These are phyloP conservation scores for Epizoanthus stellaris DNA, from an alignment of 92 coral and sea anemone genomes.

Conservation along the genomic window DNA sequence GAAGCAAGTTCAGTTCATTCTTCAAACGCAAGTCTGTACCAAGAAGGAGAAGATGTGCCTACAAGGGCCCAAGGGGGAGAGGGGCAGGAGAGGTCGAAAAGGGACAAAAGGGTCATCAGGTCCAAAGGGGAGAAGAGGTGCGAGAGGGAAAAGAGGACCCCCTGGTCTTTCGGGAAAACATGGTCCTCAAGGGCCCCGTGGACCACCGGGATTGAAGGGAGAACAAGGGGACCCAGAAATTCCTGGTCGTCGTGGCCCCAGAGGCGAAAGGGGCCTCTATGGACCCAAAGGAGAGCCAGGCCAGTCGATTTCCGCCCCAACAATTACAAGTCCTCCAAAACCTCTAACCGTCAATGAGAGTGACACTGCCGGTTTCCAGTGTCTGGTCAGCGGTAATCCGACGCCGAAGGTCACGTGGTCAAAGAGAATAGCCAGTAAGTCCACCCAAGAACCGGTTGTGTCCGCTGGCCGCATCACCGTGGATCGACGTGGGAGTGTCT, in stretches of 20 bases:
- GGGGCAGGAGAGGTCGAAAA: conserved; percentile 51
- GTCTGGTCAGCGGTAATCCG: neutral
- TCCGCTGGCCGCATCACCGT: too few species aligned
- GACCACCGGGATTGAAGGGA: neutral
- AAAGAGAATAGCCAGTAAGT: neutral
- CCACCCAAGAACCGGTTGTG: too few species aligned
- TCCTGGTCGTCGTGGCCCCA: neutral
- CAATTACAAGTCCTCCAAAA: neutral
- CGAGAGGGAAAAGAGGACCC: too few species aligned
- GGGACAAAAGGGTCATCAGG: too few species aligned
- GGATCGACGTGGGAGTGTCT: too few species aligned
- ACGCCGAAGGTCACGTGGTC: neutral
- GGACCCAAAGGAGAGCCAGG: neutral
- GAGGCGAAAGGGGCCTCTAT: neutral
- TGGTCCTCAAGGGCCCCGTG: too few species aligned
- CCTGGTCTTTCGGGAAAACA: too few species aligned
- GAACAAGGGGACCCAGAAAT: neutral
- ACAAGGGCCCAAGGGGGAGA: conserved; percentile 44
- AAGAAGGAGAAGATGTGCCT: conserved; percentile 27
- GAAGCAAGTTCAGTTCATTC: neutral
- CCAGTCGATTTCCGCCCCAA: neutral
- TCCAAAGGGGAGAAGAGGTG: too few species aligned
- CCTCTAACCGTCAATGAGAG: neutral
- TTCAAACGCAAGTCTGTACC: conserved; percentile 31
- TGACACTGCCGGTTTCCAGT: neutral